A percentile compares a stretch with the other conserved stretches of the same genome.
Conservation (phyloP, 2,888 invertebrate species). For the Tetragonula carbonaria region DNA sequence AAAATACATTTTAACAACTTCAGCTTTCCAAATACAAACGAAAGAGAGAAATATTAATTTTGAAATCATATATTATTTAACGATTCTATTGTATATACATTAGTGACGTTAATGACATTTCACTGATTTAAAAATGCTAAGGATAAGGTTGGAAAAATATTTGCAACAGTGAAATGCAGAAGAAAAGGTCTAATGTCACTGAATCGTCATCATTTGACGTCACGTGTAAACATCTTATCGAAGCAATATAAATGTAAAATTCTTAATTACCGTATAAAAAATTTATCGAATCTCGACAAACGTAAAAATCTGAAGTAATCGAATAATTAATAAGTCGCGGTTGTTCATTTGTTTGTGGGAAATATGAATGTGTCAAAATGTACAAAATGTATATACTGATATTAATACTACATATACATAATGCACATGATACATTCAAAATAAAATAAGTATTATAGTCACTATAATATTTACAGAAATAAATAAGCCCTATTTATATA, state of each 20-base stretch:
- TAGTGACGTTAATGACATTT: too few species aligned
- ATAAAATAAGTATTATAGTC: too few species aligned
- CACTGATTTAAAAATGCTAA: neutral
- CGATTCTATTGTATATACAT: too few species aligned
- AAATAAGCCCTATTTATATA: too few species aligned
- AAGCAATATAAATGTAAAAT: neutral
- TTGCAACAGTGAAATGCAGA: neutral
- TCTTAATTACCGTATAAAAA: neutral
- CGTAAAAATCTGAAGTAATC: neutral
- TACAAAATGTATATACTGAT: too few species aligned
- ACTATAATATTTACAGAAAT: too few species aligned
- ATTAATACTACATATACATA: too few species aligned
- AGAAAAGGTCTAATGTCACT: constrained; percentile 1
- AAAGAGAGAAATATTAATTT: too few species aligned
- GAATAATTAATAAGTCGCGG: neutral
- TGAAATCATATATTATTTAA: too few species aligned
- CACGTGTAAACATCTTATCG: neutral
- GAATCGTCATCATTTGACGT: neutral
- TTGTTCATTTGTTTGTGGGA: neutral
- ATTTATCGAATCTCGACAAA: neutral
- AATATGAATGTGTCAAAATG: neutral
- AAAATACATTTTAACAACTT: too few species aligned
- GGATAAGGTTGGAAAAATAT: neutral
- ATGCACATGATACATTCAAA: too few species aligned
- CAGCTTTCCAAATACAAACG: too few species aligned